Conservation (phyloP, 2,113 vertebrate species). For the Peromyscus maniculatus region DNA sequence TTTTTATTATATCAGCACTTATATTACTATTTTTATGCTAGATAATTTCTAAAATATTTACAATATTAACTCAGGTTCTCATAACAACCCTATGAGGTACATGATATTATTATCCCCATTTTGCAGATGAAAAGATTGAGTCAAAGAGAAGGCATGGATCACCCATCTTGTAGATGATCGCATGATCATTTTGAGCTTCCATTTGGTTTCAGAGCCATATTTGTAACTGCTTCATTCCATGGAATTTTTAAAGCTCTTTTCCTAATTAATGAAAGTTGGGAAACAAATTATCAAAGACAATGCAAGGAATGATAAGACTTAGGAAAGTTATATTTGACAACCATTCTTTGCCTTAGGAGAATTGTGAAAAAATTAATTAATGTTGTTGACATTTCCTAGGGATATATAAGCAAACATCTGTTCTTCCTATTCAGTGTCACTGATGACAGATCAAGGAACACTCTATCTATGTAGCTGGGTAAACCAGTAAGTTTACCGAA, state of each 20-base stretch:
- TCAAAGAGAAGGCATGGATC: background rate
- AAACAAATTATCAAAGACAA: background rate
- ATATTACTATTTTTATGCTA: background rate
- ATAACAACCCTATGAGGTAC: background rate
- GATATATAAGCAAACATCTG: background rate
- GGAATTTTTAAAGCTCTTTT: background rate
- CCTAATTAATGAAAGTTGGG: constrained; percentile 23
- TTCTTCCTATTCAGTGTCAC: background rate
- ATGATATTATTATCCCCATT: background rate
- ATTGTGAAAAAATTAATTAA: background rate
- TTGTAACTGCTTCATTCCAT: background rate
- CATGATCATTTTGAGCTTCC: background rate
- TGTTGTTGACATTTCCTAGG: background rate
- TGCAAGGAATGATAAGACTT: background rate
- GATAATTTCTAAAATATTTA: background rate
- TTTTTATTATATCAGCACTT: constrained; percentile 19
- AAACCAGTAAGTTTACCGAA: background rate
- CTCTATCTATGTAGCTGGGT: background rate
- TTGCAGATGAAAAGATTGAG: background rate
- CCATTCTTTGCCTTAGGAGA: background rate
- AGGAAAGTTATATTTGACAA: background rate
- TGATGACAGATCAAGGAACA: background rate
- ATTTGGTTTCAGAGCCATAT: background rate
- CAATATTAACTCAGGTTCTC: background rate
- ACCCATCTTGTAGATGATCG: background rate